These are phyloP conservation scores for Pristionchus mayeri DNA, from an alignment of 2,888 invertebrate species.

Conservation along the genomic window DNA sequence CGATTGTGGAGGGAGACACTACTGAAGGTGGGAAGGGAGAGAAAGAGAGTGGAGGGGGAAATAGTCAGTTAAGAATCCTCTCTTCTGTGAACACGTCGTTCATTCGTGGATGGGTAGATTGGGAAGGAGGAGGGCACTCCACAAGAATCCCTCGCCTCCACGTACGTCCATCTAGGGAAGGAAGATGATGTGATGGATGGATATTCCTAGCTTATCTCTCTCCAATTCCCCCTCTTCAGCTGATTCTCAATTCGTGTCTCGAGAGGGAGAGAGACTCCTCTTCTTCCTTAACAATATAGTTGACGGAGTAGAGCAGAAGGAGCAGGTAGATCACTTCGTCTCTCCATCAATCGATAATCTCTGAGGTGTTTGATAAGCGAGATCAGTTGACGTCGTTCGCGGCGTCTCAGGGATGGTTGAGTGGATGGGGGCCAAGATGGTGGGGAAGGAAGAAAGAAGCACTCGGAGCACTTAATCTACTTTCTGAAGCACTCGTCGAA, in stretches of 20 bases:
- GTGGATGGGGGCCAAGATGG: constrained; percentile 46
- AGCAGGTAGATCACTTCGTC: not conserved
- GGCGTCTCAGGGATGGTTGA: constrained; percentile 24
- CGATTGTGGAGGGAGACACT: constrained; percentile 18
- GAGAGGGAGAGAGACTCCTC: constrained; percentile 9
- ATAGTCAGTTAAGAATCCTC: constrained; percentile 53
- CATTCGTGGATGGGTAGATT: constrained; percentile 59
- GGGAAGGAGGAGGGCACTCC: constrained; percentile 48
- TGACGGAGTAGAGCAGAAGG: constrained; percentile 44
- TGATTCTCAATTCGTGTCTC: constrained; percentile 5
- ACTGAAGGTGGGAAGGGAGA: not conserved
- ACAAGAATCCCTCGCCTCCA: not conserved
- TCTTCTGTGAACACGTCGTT: constrained; percentile 69
- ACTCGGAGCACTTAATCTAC: not conserved
- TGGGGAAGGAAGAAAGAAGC: constrained; percentile 46
- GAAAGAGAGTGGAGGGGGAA: not conserved
- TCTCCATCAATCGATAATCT: not conserved
- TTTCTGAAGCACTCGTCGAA: constrained; percentile 22
- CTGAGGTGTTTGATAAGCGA: not conserved
- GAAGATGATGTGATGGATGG: constrained; percentile 9
- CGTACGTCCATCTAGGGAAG: not conserved
- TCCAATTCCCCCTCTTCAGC: no score
- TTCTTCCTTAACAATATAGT: constrained; percentile 28
- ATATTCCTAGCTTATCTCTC: constrained; percentile 3
- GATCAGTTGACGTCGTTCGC: not conserved